Evolutionary conservation across 92 coral and sea anemone species (phyloP), one percentile per base, ranked within the genome.

Genomic region (Umimayanthus kanabou): DNA sequence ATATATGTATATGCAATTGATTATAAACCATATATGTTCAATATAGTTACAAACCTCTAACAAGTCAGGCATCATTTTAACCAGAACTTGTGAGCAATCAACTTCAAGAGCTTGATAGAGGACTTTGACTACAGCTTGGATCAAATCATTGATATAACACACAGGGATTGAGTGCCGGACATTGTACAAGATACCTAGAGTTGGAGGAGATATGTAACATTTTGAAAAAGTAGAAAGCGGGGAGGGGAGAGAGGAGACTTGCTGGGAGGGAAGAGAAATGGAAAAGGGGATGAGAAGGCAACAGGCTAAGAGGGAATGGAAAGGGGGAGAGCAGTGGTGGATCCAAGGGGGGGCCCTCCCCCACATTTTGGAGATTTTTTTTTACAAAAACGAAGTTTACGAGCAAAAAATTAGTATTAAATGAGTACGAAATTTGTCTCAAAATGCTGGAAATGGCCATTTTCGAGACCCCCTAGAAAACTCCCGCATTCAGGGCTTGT

Each of bases 81-180:
- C 80, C 13, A 95, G 87, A 86, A 95, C 89, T 80, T 95, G 93
- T 77, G 85, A 86, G 77, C 98, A 95, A 90, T 91, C 92, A 25
- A 91, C 93, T 88, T 94, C 96, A 86, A 97, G 91, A 33, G 94
- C 98, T 85, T 97, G 95, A 65, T 96, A 76, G 28, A 97, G 82
- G 39, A 93, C 95, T 82, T 91, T 95, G 37, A 94, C 97, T 28
- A 97, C 95, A 20, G 97, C 97, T 81, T 97, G 99, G 75, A 97
- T 93, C 84, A 97, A 91, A 76, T 97, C 99, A 89, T 92, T 92
- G 47, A 94, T 91, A 79, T 93, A 89, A 74, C 94, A 93, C 61
- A 87, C 89, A 11, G 98, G 94, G 66, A 95, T 91, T 13, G 92
- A 69, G 90, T 95, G 92, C 26, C 98, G 89, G 29, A 95, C 92